Percentiles rank a stretch among this genome's conserved stretches.
phyloP scores from a whole-genome alignment of 2,113 vertebrate species.

The Colossoma macropomum region DNA sequence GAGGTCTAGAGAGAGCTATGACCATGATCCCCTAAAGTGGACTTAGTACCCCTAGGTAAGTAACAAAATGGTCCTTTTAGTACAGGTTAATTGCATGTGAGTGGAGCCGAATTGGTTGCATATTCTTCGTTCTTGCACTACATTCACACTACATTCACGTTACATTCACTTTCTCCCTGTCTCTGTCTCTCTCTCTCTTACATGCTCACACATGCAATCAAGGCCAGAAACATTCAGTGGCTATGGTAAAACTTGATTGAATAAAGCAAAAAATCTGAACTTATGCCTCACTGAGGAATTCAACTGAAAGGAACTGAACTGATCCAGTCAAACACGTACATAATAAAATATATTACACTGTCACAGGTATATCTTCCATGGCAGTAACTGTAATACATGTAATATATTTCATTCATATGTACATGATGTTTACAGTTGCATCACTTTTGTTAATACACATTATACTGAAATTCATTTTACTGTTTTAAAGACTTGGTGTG shows the following conservation, averaged over 20 bases:
- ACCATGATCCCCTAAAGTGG: constrained; percentile 4
- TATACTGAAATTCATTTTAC: background rate
- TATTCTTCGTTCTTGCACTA: background rate
- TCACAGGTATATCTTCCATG: too few species aligned
- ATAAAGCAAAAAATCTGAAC: too few species aligned
- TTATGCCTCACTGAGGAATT: too few species aligned
- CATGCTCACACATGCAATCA: background rate
- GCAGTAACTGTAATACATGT: too few species aligned
- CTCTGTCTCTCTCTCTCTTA: too few species aligned
- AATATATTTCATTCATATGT: too few species aligned
- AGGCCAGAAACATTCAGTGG: background rate
- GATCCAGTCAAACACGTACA: too few species aligned
- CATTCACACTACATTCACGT: too few species aligned
- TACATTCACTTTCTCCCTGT: background rate
- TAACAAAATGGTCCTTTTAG: constrained; percentile 3
- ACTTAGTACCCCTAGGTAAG: constrained; percentile 19
- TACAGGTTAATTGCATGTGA: background rate
- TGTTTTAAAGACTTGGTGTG: background rate
- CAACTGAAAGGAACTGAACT: too few species aligned
- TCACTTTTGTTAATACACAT: background rate
- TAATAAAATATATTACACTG: too few species aligned
- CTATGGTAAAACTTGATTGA: too few species aligned
- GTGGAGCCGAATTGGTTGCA: background rate
- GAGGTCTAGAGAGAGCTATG: background rate
- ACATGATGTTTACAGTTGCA: background rate